Percentiles rank a stretch among this genome's conserved stretches.
These are phyloP conservation scores for Anoplolepis gracilipes DNA, from an alignment of 1,140 invertebrate genomes.

Conservation along the genomic window DNA sequence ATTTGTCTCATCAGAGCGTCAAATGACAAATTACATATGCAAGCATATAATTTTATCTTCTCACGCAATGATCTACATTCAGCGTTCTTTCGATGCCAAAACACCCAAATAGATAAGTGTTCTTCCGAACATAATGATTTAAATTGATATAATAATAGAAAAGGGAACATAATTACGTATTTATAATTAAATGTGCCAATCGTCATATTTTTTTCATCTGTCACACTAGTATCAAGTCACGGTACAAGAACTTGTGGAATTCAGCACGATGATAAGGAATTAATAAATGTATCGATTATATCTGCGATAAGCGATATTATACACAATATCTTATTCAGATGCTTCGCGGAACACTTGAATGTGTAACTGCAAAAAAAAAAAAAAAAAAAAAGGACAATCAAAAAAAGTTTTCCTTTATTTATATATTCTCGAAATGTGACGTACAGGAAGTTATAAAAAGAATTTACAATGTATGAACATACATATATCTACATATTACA, in stretches of 20 bases:
- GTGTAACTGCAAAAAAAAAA: too few relatives aligned
- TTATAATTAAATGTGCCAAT: conserved; percentile 6
- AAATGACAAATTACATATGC: too few relatives aligned
- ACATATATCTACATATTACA: too few relatives aligned
- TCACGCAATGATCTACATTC: too few relatives aligned
- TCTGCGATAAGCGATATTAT: neutral
- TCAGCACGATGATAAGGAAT: conserved; percentile 10
- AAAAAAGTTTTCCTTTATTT: too few relatives aligned
- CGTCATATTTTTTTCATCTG: neutral
- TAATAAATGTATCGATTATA: neutral
- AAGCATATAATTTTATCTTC: too few relatives aligned
- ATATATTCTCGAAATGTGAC: too few relatives aligned
- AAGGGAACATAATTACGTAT: neutral
- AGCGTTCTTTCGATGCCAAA: neutral
- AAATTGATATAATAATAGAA: neutral
- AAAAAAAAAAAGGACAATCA: too few relatives aligned
- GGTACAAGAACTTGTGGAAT: conserved; percentile 43
- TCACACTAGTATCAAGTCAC: neutral
- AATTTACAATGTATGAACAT: too few relatives aligned
- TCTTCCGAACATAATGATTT: neutral
- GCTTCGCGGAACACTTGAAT: neutral
- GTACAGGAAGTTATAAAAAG: too few relatives aligned
- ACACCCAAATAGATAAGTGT: neutral
- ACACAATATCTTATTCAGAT: neutral
- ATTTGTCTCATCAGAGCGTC: too few relatives aligned